Evolutionary conservation across 2,888 invertebrate species (phyloP).

Genomic region (Elmis aenea): DNA sequence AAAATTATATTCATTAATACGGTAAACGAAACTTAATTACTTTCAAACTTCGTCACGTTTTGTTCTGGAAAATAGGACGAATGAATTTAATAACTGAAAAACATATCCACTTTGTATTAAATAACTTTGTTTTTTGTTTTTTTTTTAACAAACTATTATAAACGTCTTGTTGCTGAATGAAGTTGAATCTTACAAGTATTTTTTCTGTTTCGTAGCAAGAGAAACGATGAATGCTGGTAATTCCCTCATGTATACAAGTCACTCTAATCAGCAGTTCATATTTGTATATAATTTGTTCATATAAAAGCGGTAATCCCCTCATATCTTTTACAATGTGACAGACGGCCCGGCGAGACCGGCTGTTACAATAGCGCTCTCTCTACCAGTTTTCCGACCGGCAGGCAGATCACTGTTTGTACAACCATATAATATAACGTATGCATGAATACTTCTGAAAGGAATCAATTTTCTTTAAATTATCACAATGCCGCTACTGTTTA

Average conservation of each 20-base stretch:
- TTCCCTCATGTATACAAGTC: slow-evolving; percentile 27
- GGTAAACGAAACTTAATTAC: too few species aligned
- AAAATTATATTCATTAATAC: too few species aligned
- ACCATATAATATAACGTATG: slow-evolving; percentile 43
- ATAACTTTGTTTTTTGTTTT: too few species aligned
- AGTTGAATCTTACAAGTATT: too few species aligned
- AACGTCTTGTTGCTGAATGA: too few species aligned
- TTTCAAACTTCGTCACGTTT: too few species aligned
- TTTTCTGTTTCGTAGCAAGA: slow-evolving; percentile 11
- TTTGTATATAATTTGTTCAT: slow-evolving; percentile 50
- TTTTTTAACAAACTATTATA: too few species aligned
- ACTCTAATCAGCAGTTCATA: slow-evolving; percentile 47
- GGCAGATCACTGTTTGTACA: slow-evolving; percentile 38
- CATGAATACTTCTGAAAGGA: slow-evolving; percentile 46
- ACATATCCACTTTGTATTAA: too few species aligned
- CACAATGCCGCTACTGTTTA: too few species aligned
- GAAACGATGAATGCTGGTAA: slow-evolving; percentile 14
- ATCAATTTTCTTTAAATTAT: slow-evolving; percentile 38
- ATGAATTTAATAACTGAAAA: too few species aligned
- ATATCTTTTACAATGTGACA: slow-evolving; percentile 44
- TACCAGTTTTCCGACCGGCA: slow-evolving; percentile 25
- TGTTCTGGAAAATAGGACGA: too few species aligned
- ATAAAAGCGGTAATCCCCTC: slow-evolving; percentile 44
- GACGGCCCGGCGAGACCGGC: slow-evolving; percentile 35
- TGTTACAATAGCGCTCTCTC: slow-evolving; percentile 22